A percentile compares a stretch with the other conserved stretches of the same genome.
Evolutionary conservation across 2,113 vertebrate species (phyloP).

Genomic region (Mesitornis unicolor): DNA sequence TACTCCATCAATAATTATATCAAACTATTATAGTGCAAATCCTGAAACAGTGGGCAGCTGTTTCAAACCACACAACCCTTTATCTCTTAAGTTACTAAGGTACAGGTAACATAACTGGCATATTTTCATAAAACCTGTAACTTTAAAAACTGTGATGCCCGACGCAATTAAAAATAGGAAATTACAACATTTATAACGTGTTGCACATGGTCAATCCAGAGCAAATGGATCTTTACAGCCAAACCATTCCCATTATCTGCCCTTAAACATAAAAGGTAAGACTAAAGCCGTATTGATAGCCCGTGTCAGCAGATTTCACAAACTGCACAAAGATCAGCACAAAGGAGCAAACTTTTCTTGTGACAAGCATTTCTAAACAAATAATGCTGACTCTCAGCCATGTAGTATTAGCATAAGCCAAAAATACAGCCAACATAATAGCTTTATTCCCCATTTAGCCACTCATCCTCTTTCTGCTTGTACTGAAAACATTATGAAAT

Average conservation of each 20-base stretch:
- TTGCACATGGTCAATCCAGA: background rate
- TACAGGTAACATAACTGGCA: background rate
- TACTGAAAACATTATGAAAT: background rate
- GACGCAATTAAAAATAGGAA: background rate
- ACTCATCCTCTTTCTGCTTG: slow-evolving; percentile 11
- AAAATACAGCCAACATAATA: slow-evolving; percentile 18
- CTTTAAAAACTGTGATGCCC: background rate
- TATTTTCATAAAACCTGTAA: background rate
- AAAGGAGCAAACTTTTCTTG: slow-evolving; percentile 48
- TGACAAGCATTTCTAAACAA: slow-evolving; percentile 52
- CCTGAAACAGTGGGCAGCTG: background rate
- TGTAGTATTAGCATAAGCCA: background rate
- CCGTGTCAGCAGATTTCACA: slow-evolving; percentile 33
- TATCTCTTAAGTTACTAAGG: background rate
- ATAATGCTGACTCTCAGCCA: slow-evolving; percentile 37
- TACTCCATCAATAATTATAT: background rate
- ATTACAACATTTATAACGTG: background rate
- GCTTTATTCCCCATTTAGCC: slow-evolving; percentile 8
- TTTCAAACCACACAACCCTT: background rate
- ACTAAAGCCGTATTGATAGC: background rate
- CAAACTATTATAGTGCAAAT: background rate
- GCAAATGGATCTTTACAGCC: background rate
- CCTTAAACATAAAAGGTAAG: background rate
- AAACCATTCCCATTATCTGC: background rate
- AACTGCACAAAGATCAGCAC: slow-evolving; percentile 46